These are phyloP conservation scores for Peromyscus californicus DNA, from an alignment of 2,113 vertebrate species.

Conservation along the genomic window DNA sequence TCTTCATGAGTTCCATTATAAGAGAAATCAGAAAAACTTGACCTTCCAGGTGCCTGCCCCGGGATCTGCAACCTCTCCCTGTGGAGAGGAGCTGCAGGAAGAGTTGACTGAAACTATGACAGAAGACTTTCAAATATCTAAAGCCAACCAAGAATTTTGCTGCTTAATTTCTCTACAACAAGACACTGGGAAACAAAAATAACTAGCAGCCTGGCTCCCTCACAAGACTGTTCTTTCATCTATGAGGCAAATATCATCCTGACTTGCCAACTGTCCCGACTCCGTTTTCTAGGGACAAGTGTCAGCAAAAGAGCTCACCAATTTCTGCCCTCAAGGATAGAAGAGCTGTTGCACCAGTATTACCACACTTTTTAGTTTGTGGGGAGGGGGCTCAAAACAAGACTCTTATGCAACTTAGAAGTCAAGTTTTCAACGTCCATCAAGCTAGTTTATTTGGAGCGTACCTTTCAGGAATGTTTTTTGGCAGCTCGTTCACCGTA, in stretches of 20 bases:
- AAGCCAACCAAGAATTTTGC: not conserved
- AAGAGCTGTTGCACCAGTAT: no score
- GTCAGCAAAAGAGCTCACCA: not conserved
- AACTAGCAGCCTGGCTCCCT: not conserved
- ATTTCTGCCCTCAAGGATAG: not conserved
- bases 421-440: not conserved
- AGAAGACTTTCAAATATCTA: not conserved
- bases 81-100: not conserved
- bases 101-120: not conserved
- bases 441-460: not conserved
- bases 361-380: not conserved
- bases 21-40: not conserved
- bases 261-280: not conserved
- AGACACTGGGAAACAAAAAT: not conserved
- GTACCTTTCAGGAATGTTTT: not conserved
- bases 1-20: not conserved
- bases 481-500: not conserved
- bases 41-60: accelerated
- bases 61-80: not conserved
- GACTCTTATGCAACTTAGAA: not conserved
- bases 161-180: not conserved
- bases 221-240: not conserved
- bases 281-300: not conserved
- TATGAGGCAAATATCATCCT: not conserved
- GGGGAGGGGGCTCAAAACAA: not conserved